Evolutionary conservation across 1,140 invertebrate species (phyloP).

Genomic region (Phymorhynchus buccinoides): DNA sequence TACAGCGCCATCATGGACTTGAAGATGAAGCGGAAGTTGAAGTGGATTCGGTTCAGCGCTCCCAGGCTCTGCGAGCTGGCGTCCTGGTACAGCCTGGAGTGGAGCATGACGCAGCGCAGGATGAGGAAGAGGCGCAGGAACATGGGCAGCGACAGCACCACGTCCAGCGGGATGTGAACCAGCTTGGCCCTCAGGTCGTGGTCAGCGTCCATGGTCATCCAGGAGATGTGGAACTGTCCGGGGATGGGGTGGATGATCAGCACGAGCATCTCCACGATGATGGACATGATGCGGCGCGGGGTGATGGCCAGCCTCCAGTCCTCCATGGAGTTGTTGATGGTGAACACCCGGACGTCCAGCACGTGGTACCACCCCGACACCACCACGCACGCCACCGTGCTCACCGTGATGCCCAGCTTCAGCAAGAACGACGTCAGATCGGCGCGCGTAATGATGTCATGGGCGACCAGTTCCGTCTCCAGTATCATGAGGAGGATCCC

Average conservation of each 20-base stretch:
- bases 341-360: slow-evolving; percentile 66
- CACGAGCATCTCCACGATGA: slow-evolving; percentile 65
- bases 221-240: slow-evolving; percentile 52
- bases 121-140: slow-evolving; percentile 70
- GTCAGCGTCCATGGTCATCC: slow-evolving; percentile 42
- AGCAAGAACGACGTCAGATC: slow-evolving; percentile 58
- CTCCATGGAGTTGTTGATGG: slow-evolving; percentile 70
- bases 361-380: slow-evolving; percentile 66
- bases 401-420: slow-evolving; percentile 64
- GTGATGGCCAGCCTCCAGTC: slow-evolving; percentile 68
- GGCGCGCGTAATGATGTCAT: slow-evolving; percentile 47
- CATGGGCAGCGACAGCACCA: slow-evolving; percentile 70
- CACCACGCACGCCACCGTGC: slow-evolving; percentile 65
- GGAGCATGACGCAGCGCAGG: slow-evolving; percentile 68
- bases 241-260: slow-evolving; percentile 71
- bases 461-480: slow-evolving; percentile 64
- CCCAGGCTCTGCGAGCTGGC: slow-evolving; percentile 71
- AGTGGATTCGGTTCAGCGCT: slow-evolving; percentile 71
- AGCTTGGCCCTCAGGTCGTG: slow-evolving; percentile 2
- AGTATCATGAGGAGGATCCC: slow-evolving; percentile 69
- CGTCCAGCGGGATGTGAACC: slow-evolving; percentile 59
- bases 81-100: slow-evolving; percentile 70
- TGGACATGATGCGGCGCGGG: slow-evolving; percentile 51
- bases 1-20: slow-evolving; percentile 72
- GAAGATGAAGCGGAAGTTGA: slow-evolving; percentile 72